Evolutionary conservation across 2,113 vertebrate species (phyloP).

Genomic region (Oriolus oriolus): DNA sequence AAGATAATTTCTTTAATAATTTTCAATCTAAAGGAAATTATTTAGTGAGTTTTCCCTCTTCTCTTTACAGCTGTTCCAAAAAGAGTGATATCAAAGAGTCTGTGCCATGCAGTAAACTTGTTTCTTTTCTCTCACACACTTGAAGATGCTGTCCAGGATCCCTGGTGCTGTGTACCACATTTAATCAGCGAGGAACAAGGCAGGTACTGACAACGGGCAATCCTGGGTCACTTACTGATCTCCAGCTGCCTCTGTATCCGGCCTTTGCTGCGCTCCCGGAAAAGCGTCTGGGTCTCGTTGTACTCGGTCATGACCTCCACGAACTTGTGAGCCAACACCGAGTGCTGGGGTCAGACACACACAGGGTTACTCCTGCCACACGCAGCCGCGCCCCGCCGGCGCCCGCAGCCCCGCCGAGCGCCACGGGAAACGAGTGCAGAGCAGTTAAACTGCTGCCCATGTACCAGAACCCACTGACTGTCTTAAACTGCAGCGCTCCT

Average conservation of each 20-base stretch:
- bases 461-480: not conserved
- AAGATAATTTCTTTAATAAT: not conserved
- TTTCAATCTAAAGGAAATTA: not conserved
- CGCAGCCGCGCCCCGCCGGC: too few species aligned
- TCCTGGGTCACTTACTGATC: conserved; percentile 83
- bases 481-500: not conserved
- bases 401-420: too few species aligned
- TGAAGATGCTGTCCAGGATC: not conserved
- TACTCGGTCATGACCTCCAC: conserved; percentile 94
- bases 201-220: not conserved
- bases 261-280: conserved; percentile 91
- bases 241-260: conserved; percentile 94
- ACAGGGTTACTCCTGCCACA: not conserved
- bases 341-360: conserved; percentile 71
- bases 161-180: not conserved
- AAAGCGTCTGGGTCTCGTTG: conserved; percentile 89
- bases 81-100: not conserved
- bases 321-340: conserved; percentile 89
- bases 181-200: too few species aligned
- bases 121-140: not conserved
- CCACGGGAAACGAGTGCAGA: not conserved
- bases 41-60: not conserved
- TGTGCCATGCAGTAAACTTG: rapidly evolving
- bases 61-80: not conserved
- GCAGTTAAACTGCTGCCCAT: rapidly evolving